These are phyloP conservation scores for Sander vitreus DNA, from an alignment of 2,113 vertebrate genomes.

Conservation along the genomic window DNA sequence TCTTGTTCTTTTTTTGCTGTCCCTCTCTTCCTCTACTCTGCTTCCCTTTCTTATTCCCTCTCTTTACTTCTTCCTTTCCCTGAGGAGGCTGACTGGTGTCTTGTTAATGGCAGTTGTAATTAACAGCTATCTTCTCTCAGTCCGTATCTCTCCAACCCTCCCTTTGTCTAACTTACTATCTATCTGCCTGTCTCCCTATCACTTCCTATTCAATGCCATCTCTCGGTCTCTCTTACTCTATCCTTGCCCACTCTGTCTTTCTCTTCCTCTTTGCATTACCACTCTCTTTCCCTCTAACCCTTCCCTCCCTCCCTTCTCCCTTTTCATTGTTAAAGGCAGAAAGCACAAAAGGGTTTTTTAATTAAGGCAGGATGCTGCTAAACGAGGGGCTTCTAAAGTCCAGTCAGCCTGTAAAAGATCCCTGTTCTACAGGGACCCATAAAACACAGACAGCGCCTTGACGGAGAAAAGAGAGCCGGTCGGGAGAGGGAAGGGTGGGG, in stretches of 20 bases:
- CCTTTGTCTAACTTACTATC: constrained; percentile 86
- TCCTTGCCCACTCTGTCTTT: constrained; percentile 64
- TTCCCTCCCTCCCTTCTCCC: constrained; percentile 58
- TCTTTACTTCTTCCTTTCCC: constrained; percentile 66
- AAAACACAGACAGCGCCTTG: constrained; percentile 77
- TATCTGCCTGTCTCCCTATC: constrained; percentile 83
- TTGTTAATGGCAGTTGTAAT: constrained; percentile 94
- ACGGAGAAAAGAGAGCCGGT: constrained; percentile 60
- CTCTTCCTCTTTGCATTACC: constrained; percentile 63
- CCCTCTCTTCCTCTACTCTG: constrained; percentile 9
- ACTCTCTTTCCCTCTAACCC: constrained; percentile 66
- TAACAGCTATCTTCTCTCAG: constrained; percentile 92
- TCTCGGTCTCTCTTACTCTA: constrained; percentile 62
- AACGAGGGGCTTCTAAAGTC: constrained; percentile 83
- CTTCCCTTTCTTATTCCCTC: constrained; percentile 20
- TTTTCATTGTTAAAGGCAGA: constrained; percentile 80
- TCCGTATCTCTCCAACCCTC: constrained; percentile 82
- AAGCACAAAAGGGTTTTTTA: constrained; percentile 83
- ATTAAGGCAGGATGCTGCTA: constrained; percentile 84
- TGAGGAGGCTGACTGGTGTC: constrained; percentile 81
- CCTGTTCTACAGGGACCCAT: constrained; percentile 79
- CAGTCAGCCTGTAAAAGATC: constrained; percentile 84
- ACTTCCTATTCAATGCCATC: constrained; percentile 80
- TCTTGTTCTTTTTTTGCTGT: constrained; percentile 21
- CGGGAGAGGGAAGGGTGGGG: constrained; percentile 35